Base-by-base conservation (phyloP, 2,888 invertebrate genomes). In the Dolomedes plantarius region DNA sequence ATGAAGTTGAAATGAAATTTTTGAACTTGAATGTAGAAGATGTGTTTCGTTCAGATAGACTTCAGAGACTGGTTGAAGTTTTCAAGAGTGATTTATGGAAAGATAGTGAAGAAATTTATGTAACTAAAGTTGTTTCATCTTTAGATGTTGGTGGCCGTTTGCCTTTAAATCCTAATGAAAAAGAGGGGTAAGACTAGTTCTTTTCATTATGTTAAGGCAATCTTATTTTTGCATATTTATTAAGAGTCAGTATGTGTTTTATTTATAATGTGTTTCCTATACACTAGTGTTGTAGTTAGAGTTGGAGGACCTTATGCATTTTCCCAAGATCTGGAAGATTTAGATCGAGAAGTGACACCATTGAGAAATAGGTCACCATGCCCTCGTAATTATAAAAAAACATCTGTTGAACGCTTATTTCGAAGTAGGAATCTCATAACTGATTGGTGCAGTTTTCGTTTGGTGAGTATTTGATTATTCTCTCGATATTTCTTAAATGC, bases 11-110 rank as follows among this genome's bases (percentile, higher is more conserved):
- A 90, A 92, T 97, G 90, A 97, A 97, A 92, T 96, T 97, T 69
- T 95, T 96, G 91, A 97, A 97, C 91, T 92, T 97, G 29, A 96
- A 97, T 90, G 95, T 97, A 76, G 96, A 96, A 89, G 96, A 97
- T 90, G 93, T 97, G 90, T 94, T 97, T 90, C 95, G 96, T 91
- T 93, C 92, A 39, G 93, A 93, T 88, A 93, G 95, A 81, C 95
- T 96, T 92, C 94, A 94, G 41, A 93, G 94, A 39, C 92, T 97
- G 3, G 94, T 95, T 88, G 95, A 95, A 89, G 94, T 97, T 75
- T 95, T 97, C 89, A 93, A 91, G 29, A 94, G 94, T 36, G 94
- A 94, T 85, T 92, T 97, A 16, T 97, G 97, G 97, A 93, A 93
- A 23, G 83, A 85, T 11, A 95, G 95, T 89, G 93, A 93, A 28